These are phyloP conservation scores for Ceyx erithaca DNA, from an alignment of 2,797 vertebrate species.

Conservation along the genomic window DNA sequence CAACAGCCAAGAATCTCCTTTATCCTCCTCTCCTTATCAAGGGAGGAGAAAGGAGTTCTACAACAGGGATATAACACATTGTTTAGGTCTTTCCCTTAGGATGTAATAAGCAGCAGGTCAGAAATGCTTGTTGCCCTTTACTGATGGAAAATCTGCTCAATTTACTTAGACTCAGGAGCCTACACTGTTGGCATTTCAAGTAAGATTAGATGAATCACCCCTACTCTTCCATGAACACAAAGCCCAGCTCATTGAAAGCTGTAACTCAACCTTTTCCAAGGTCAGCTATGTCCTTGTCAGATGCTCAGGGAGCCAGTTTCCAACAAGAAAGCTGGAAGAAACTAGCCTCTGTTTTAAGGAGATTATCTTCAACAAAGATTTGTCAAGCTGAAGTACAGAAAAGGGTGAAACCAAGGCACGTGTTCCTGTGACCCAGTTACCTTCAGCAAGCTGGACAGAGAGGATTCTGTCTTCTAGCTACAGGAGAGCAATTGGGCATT, in stretches of 20 bases:
- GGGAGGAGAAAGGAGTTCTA: background rate
- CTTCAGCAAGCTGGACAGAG: background rate
- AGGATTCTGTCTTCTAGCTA: background rate
- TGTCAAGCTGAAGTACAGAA: background rate
- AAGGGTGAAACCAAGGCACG: background rate
- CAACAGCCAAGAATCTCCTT: background rate
- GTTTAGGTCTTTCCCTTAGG: background rate
- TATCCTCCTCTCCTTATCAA: background rate
- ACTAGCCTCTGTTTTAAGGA: conserved; percentile 1
- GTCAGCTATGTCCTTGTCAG: background rate
- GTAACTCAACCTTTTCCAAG: background rate
- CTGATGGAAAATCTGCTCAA: background rate
- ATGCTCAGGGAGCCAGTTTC: background rate
- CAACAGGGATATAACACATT: background rate
- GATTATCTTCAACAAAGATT: background rate
- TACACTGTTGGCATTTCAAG: background rate
- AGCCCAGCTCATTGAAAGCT: background rate
- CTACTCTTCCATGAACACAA: background rate
- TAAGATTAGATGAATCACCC: background rate
- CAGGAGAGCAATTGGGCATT: background rate
- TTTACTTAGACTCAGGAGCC: background rate
- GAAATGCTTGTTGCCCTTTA: background rate
- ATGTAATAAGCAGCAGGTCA: background rate
- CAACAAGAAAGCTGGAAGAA: background rate
- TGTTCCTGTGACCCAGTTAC: conserved; percentile 12